These are phyloP conservation scores for Hedya salicella DNA, from an alignment of 2,888 invertebrate genomes.

Conservation along the genomic window DNA sequence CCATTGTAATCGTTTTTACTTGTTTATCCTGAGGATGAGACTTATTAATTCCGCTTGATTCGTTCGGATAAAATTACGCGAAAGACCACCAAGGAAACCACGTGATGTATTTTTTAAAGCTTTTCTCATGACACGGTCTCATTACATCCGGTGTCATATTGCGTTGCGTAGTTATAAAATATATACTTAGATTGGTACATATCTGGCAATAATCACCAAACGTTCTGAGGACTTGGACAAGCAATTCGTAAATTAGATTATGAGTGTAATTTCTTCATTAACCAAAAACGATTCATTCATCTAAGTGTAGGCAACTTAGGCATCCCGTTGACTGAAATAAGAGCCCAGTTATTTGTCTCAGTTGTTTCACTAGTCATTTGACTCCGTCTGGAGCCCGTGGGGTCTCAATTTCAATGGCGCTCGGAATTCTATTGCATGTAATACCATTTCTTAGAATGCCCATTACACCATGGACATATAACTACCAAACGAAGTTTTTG, in stretches of 20 bases:
- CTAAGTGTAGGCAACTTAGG: constrained; percentile 15
- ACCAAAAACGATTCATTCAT: constrained; percentile 3
- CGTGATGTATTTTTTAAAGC: constrained; percentile 26
- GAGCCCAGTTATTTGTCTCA: constrained; percentile 33
- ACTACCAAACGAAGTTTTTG: too few relatives aligned
- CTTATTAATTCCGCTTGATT: constrained; percentile 69
- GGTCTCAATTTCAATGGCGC: constrained; percentile 36
- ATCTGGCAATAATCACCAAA: too few relatives aligned
- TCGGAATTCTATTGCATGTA: constrained; percentile 29
- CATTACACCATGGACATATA: neutral
- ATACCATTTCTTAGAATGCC: constrained; percentile 27
- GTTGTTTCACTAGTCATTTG: constrained; percentile 38
- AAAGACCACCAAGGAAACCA: constrained; percentile 57
- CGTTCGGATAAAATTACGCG: constrained; percentile 65
- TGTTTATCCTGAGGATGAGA: constrained; percentile 59
- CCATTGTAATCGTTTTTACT: constrained; percentile 41
- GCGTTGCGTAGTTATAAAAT: constrained; percentile 3
- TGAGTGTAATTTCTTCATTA: neutral
- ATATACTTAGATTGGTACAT: too few relatives aligned
- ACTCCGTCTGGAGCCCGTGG: constrained; percentile 28
- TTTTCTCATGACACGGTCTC: constrained; percentile 22
- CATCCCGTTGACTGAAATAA: constrained; percentile 34
- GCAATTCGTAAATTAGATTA: constrained; percentile 5
- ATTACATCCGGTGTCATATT: constrained; percentile 35
- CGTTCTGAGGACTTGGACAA: neutral